Evolutionary conservation across 1,140 invertebrate species (phyloP).

Genomic region (Metaphire vulgaris): DNA sequence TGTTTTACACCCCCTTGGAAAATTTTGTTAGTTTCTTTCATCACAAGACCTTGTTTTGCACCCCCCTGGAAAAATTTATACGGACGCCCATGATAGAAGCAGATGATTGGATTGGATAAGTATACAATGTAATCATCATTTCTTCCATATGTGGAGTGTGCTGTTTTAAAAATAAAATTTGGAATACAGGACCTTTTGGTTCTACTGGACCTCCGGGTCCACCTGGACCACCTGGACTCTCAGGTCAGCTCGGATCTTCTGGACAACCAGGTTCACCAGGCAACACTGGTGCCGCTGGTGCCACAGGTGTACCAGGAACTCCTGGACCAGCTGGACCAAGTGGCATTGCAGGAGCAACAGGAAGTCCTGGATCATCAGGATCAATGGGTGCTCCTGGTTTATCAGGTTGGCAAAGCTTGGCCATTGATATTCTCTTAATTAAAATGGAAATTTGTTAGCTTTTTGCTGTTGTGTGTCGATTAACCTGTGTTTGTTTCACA

Average conservation of each 20-base stretch:
- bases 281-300: conserved; percentile 42
- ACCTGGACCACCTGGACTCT: conserved; percentile 13
- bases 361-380: conserved; percentile 23
- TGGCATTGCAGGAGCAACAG: background rate
- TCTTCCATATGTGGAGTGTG: no score
- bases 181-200: conserved; percentile 14
- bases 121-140: no score
- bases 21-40: no score
- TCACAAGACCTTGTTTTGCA: no score
- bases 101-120: no score
- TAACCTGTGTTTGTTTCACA: conserved; percentile 42
- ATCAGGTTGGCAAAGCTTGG: conserved; percentile 27
- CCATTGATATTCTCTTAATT: conserved; percentile 17
- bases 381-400: conserved; percentile 23
- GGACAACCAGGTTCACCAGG: conserved; percentile 13
- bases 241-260: background rate
- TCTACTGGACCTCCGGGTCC: conserved; percentile 4
- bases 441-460: background rate
- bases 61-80: no score
- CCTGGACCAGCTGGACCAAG: conserved; percentile 31
- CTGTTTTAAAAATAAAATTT: no score
- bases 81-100: no score
- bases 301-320: conserved; percentile 55
- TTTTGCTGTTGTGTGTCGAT: background rate
- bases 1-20: no score